Conservation (phyloP, 2,888 invertebrate genomes). For the Keiferia lycopersicella region DNA sequence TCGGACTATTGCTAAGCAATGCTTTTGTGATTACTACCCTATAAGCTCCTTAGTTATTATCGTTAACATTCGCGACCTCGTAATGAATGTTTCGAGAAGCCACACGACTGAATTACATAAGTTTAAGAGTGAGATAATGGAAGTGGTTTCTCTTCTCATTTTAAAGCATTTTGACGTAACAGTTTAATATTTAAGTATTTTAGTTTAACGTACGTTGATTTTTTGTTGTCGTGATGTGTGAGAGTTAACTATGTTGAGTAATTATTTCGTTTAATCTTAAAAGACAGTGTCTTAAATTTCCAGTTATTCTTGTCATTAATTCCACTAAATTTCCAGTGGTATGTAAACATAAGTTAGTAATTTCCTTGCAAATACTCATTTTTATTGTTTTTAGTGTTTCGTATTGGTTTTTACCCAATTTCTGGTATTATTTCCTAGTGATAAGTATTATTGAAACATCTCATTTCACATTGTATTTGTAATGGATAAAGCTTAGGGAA, state of each 20-base stretch:
- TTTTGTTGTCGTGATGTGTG: slow-evolving; percentile 19
- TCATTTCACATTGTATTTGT: not conserved
- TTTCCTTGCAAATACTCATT: slow-evolving; percentile 23
- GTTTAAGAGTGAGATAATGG: slow-evolving; percentile 18
- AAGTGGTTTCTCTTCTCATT: slow-evolving; percentile 26
- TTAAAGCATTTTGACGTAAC: slow-evolving; percentile 26
- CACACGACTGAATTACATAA: slow-evolving; percentile 27
- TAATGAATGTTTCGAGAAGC: slow-evolving; percentile 21
- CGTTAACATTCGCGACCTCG: slow-evolving; percentile 12
- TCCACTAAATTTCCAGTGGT: slow-evolving; percentile 15
- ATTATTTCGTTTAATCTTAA: not conserved
- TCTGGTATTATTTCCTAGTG: not conserved
- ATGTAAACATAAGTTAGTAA: not conserved
- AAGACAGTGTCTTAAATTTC: slow-evolving; percentile 14
- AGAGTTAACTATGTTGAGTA: slow-evolving; percentile 4
- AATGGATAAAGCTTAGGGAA: not conserved
- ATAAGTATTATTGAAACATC: not conserved
- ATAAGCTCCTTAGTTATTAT: slow-evolving; percentile 26
- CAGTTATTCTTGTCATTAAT: slow-evolving; percentile 16
- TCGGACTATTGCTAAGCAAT: slow-evolving; percentile 37
- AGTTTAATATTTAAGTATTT: slow-evolving; percentile 24
- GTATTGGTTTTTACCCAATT: slow-evolving; percentile 7
- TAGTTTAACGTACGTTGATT: slow-evolving; percentile 24
- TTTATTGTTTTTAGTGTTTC: slow-evolving; percentile 14
- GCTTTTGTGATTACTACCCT: slow-evolving; percentile 38